phyloP scores from a whole-genome alignment of 2,113 vertebrate genomes.

The Chunga burmeisteri region DNA sequence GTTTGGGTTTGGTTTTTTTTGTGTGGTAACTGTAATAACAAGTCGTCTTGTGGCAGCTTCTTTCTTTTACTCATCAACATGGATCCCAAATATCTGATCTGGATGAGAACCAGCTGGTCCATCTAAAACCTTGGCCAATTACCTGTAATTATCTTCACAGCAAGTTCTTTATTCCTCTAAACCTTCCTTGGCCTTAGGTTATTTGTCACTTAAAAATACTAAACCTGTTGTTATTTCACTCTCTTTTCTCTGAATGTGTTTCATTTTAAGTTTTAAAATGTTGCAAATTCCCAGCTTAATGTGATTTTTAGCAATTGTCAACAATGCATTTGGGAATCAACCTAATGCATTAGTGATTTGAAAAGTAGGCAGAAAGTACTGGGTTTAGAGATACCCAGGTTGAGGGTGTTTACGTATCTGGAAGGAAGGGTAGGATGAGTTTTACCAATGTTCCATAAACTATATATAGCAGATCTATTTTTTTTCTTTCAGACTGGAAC shows the following conservation, averaged over 20 bases:
- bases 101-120: neutral
- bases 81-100: neutral
- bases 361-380: neutral
- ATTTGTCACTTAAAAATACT: neutral
- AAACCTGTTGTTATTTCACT: neutral
- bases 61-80: accelerated
- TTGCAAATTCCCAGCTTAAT: neutral
- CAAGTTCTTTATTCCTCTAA: neutral
- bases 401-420: neutral
- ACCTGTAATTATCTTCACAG: neutral
- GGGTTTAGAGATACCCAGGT: neutral
- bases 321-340: neutral
- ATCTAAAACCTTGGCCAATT: neutral
- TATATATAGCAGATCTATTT: neutral
- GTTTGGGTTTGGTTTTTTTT: neutral
- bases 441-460: neutral
- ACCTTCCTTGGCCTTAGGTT: neutral
- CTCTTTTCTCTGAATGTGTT: neutral
- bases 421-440: neutral
- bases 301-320: neutral
- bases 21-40: neutral
- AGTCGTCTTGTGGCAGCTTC: neutral
- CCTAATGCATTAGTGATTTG: neutral
- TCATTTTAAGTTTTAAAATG: neutral
- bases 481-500: neutral